Conservation (phyloP, 2,797 vertebrate species). For the Enteromius unitaeniatus region DNA sequence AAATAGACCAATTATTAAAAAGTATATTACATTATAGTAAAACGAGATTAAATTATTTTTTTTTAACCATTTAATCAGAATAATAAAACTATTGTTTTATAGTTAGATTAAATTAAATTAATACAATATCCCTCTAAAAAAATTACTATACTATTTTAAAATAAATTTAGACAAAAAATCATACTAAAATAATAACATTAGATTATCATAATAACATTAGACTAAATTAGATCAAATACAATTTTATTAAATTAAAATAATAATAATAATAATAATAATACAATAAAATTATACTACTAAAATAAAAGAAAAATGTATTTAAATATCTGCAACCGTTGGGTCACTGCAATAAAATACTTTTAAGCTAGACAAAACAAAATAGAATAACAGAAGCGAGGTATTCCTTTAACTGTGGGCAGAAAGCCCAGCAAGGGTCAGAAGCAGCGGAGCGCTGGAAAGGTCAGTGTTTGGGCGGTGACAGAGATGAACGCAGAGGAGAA, state of each 20-base stretch:
- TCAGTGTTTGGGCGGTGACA: constrained; percentile 72
- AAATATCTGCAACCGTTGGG: not conserved
- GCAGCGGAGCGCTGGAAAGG: constrained; percentile 65
- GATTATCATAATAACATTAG: too few relatives aligned
- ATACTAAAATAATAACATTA: not conserved
- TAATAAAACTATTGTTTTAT: not conserved
- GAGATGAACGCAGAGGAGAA: constrained; percentile 70
- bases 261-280: too few relatives aligned
- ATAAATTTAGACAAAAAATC: not conserved
- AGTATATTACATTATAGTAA: not conserved
- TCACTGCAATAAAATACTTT: not conserved
- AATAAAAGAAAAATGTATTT: not conserved
- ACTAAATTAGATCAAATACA: not conserved
- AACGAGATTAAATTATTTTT: not conserved
- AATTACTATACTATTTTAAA: too few relatives aligned
- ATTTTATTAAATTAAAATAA: not conserved
- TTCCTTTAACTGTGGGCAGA: not conserved
- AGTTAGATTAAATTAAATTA: not conserved
- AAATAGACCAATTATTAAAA: not conserved
- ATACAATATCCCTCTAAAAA: too few relatives aligned
- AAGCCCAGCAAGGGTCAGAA: constrained; percentile 24
- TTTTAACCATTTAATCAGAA: not conserved
- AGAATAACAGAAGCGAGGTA: not conserved
- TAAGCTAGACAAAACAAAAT: not conserved
- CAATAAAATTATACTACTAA: too few relatives aligned